Conservation (phyloP, 2,888 invertebrate genomes). For the Dendrolimus pini region DNA sequence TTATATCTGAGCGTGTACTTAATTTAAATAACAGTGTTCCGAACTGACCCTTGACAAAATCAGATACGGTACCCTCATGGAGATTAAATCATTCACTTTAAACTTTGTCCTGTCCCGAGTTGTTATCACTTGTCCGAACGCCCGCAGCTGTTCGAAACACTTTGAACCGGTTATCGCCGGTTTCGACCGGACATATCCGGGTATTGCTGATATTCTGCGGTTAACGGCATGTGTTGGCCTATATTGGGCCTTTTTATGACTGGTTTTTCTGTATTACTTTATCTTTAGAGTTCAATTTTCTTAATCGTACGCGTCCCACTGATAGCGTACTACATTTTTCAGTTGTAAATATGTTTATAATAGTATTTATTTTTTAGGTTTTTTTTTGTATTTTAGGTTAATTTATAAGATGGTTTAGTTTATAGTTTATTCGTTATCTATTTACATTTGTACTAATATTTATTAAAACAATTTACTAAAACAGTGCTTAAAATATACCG, state of each 20-base stretch:
- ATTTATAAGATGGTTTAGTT: too few relatives aligned
- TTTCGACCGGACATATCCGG: neutral
- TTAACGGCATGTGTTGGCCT: neutral
- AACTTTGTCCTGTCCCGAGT: neutral
- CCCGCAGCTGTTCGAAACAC: slow-evolving; percentile 3
- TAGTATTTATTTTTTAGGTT: too few relatives aligned
- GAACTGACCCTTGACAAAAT: neutral
- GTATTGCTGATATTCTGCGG: neutral
- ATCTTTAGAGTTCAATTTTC: too few relatives aligned
- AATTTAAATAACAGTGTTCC: neutral
- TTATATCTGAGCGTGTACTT: too few relatives aligned
- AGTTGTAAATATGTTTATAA: too few relatives aligned
- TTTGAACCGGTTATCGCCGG: neutral
- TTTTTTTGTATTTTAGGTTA: too few relatives aligned
- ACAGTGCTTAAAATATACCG: too few relatives aligned
- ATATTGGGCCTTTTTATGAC: neutral
- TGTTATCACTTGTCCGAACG: neutral
- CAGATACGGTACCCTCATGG: neutral
- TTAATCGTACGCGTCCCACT: too few relatives aligned
- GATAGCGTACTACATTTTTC: too few relatives aligned
- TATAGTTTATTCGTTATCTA: too few relatives aligned
- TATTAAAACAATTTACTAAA: too few relatives aligned
- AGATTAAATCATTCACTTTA: neutral
- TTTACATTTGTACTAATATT: too few relatives aligned
- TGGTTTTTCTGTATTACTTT: neutral